Conservation (phyloP, 2,113 vertebrate genomes). For the Sorex araneus region DNA sequence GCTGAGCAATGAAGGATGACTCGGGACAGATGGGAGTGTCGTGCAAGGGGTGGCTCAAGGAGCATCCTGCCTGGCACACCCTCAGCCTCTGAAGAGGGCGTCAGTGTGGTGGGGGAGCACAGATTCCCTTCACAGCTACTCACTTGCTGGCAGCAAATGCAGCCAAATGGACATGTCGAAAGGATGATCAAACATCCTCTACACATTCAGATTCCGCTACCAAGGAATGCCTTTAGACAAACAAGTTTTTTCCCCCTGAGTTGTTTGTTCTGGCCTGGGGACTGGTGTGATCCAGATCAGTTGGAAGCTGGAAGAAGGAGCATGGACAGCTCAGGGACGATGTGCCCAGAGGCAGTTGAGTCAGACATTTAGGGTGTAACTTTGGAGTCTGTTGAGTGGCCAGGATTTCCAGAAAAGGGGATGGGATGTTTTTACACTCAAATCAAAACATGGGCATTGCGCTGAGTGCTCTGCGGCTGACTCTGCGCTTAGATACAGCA, state of each 20-base stretch:
- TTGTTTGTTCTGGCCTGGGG: slow-evolving; percentile 41
- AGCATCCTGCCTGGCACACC: not conserved
- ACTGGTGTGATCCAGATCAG: slow-evolving; percentile 44
- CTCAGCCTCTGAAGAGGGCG: not conserved
- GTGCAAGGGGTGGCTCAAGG: not conserved
- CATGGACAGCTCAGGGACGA: not conserved
- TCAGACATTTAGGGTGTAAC: slow-evolving; percentile 60
- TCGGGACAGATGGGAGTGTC: not conserved
- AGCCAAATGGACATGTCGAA: slow-evolving; percentile 55
- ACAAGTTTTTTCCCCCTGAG: not conserved
- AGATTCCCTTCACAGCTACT: slow-evolving; percentile 50
- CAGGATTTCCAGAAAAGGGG: slow-evolving; percentile 36
- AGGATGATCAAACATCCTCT: slow-evolving; percentile 44
- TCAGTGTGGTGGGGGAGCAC: not conserved
- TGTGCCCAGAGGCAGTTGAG: slow-evolving; percentile 29
- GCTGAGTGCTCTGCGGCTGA: not conserved
- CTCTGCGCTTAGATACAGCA: not conserved
- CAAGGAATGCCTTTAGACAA: slow-evolving; percentile 65
- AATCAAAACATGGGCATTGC: not conserved
- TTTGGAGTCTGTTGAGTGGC: slow-evolving; percentile 34
- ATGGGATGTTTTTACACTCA: slow-evolving; percentile 44
- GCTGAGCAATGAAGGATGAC: not conserved
- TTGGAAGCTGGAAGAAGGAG: slow-evolving; percentile 5
- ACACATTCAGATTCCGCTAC: slow-evolving; percentile 41
- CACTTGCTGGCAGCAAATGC: slow-evolving; percentile 46